Conservation (phyloP, 2,113 vertebrate genomes). For the Coreoperca whiteheadi region DNA sequence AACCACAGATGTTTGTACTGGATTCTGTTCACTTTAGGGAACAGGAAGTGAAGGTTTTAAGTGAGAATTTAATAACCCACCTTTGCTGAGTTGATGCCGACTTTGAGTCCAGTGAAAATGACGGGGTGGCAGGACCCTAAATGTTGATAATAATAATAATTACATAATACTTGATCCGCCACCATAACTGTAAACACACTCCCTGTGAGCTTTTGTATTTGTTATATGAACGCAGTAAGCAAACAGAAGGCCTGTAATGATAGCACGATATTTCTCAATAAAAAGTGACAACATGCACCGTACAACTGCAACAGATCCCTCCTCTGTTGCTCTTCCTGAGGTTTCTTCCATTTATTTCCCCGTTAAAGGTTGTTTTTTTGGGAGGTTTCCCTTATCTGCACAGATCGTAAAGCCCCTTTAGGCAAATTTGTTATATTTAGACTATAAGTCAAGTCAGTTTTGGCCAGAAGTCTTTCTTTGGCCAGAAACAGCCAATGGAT, state of each 20-base stretch:
- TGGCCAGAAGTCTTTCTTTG: too few species aligned
- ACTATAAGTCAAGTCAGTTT: too few species aligned
- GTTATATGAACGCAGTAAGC: not conserved
- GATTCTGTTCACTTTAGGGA: conserved; percentile 21
- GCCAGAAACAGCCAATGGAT: not conserved
- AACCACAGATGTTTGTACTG: conserved; percentile 22
- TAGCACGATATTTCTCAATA: not conserved
- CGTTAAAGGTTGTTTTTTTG: too few species aligned
- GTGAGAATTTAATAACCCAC: conserved; percentile 7
- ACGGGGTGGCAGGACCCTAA: not conserved
- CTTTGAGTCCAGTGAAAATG: not conserved
- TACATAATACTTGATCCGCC: not conserved
- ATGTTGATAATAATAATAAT: not conserved
- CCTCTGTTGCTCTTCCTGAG: too few species aligned
- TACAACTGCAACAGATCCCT: not conserved
- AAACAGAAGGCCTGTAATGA: not conserved
- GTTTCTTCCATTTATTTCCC: too few species aligned
- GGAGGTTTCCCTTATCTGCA: too few species aligned
- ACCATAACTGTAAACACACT: not conserved
- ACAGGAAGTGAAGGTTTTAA: conserved; percentile 24
- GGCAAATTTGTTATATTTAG: too few species aligned
- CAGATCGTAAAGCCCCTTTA: too few species aligned
- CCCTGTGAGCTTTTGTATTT: not conserved
- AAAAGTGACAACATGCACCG: not conserved
- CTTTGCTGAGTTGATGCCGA: not conserved